A percentile compares a stretch with the other conserved stretches of the same genome.
These are phyloP conservation scores for Tholera decimalis DNA, from an alignment of 2,888 invertebrate species.

Conservation along the genomic window DNA sequence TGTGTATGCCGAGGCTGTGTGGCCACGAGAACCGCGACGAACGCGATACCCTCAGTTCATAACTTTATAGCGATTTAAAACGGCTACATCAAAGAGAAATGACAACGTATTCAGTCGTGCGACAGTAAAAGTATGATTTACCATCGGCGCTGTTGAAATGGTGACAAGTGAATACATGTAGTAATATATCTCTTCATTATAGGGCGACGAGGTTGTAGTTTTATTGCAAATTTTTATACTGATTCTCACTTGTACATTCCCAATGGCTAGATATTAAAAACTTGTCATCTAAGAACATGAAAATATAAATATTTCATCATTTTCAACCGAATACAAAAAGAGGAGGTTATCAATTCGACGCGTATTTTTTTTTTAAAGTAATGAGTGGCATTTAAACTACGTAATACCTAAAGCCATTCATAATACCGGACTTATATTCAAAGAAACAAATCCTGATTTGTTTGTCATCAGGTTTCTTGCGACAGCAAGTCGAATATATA, in stretches of 20 bases:
- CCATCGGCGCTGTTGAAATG: conserved; percentile 33
- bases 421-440: background rate
- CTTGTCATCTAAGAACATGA: background rate
- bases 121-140: conserved; percentile 55
- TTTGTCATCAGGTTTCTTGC: conserved; percentile 2
- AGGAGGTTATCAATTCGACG: no score
- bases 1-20: conserved; percentile 51
- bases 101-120: conserved; percentile 31
- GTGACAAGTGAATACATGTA: conserved; percentile 30
- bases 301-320: background rate
- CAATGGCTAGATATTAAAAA: conserved; percentile 4
- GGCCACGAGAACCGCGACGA: conserved; percentile 52
- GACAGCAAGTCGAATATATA: background rate
- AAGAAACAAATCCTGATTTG: background rate
- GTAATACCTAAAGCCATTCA: background rate
- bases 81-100: conserved; percentile 52
- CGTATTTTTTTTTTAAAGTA: no score
- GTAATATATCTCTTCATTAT: conserved; percentile 34
- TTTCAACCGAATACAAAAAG: no score
- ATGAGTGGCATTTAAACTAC: background rate
- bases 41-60: conserved; percentile 3
- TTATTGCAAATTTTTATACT: conserved; percentile 30
- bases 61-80: conserved; percentile 32
- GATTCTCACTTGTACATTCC: conserved; percentile 5
- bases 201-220: conserved; percentile 20